Evolutionary conservation across 2,888 invertebrate species (phyloP), one percentile per base, ranked within the genome.

Genomic region (Plemyria rubiginata): DNA sequence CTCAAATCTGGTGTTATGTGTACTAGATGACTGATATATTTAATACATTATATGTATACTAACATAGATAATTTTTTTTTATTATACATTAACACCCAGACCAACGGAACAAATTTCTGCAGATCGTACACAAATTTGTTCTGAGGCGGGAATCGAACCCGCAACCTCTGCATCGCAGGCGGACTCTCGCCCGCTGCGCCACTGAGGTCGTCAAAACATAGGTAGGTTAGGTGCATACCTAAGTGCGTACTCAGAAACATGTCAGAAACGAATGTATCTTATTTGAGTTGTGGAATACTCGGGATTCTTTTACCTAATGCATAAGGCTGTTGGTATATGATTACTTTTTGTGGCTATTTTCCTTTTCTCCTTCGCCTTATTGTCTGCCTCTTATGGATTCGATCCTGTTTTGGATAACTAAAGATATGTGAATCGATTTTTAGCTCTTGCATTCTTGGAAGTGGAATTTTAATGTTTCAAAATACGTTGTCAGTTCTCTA

Each of bases 281-380:
- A 64, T 69, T 70, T 62, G 66, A 63, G 48, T 49, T 58, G 45
- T 45, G 11, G 61, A 58, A 66, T 60, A 36, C 55, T 63, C 53
- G 43, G 45, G 59, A 66, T 60, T 60, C 59, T 64, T 70, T 65
- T 65, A 62, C 67, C 60, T 63, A 54, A 65, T 65, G 60, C 59
- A 38, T 38, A 38, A 9, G 7, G 61, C 60, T 65, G 61, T 63
- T 65, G 61, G 67, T 38, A 43, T 60, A 62, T 66, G 62, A 70
- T 66, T 67, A 65, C 65, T 61, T 66, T 36, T 60, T 60, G 57
- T 68, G 50, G 53, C 63, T 69, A 69, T 64, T 63, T 56, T 38
- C 43, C 58, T 66, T 61, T 48, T 57, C 60, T 58, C 40, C 50
- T 38, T 55, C 54, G 50, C 15, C 55, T 46, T 60, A 62, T 66